Percentiles rank a stretch among this genome's conserved stretches.
These are phyloP conservation scores for Madoqua kirkii DNA, from an alignment of 2,113 vertebrate genomes.

Conservation along the genomic window DNA sequence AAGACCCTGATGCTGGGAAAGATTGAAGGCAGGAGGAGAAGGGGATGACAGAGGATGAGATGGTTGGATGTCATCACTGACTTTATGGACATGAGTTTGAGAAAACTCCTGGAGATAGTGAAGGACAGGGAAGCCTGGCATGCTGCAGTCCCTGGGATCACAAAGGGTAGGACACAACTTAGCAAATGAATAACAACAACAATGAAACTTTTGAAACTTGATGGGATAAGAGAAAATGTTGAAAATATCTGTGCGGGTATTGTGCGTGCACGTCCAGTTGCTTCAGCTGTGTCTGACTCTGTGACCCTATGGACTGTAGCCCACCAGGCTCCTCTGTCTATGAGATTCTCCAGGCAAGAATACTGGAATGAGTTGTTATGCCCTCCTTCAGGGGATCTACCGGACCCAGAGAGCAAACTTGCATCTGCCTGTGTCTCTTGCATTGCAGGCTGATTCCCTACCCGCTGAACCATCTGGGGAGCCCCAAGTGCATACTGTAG, in stretches of 20 bases:
- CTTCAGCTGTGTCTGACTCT: neutral
- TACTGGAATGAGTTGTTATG: neutral
- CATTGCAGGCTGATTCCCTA: neutral
- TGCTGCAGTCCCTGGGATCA: neutral
- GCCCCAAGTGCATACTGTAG: accelerated
- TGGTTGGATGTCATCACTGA: neutral
- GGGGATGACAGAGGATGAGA: neutral
- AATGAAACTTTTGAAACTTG: neutral
- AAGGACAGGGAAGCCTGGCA: neutral
- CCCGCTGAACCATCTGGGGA: neutral
- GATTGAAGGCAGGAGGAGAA: neutral
- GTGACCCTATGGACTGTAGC: neutral
- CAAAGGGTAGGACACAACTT: neutral
- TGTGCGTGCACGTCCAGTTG: neutral
- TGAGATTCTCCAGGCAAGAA: neutral
- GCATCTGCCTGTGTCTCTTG: neutral
- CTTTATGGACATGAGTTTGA: neutral
- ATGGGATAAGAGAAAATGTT: neutral
- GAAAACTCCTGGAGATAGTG: neutral
- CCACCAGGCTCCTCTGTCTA: neutral
- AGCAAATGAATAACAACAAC: neutral
- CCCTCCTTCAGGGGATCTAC: neutral
- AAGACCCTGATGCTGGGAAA: neutral
- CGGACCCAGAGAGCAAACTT: neutral
- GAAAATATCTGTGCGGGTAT: neutral